A percentile compares a stretch with the other conserved stretches of the same genome.
Conservation (phyloP, 2,113 vertebrate species). For the Pachyramphus minor region DNA sequence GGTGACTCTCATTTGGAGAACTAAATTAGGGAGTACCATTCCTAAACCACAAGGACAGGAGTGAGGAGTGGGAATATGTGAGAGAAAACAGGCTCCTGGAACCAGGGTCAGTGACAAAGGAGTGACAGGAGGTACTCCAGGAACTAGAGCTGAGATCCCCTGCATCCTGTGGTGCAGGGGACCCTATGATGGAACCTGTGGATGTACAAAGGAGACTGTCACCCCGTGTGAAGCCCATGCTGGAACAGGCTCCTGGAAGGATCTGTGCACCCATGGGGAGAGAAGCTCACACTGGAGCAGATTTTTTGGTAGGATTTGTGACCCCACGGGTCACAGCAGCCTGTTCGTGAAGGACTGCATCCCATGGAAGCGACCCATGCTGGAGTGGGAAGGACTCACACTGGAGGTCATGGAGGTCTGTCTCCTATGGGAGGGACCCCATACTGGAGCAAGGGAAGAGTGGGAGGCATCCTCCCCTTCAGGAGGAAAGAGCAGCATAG, state of each 20-base stretch:
- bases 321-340: not conserved
- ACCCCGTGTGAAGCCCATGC: accelerated
- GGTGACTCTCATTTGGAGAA: not conserved
- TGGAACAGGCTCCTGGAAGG: not conserved
- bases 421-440: not conserved
- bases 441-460: not conserved
- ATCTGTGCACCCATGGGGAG: not conserved
- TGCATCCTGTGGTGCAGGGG: not conserved
- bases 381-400: not conserved
- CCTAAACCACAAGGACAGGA: not conserved
- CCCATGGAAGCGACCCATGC: not conserved
- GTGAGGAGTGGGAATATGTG: not conserved
- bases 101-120: not conserved
- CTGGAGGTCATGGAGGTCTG: not conserved
- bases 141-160: not conserved
- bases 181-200: accelerated
- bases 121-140: not conserved
- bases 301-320: not conserved
- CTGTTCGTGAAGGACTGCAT: not conserved
- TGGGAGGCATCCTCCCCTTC: not conserved
- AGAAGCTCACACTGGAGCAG: not conserved
- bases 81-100: not conserved
- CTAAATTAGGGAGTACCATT: not conserved
- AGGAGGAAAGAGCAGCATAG: not conserved
- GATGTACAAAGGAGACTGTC: not conserved